phyloP scores from a whole-genome alignment of 2,888 invertebrate species.

The Doris montereyensis region DNA sequence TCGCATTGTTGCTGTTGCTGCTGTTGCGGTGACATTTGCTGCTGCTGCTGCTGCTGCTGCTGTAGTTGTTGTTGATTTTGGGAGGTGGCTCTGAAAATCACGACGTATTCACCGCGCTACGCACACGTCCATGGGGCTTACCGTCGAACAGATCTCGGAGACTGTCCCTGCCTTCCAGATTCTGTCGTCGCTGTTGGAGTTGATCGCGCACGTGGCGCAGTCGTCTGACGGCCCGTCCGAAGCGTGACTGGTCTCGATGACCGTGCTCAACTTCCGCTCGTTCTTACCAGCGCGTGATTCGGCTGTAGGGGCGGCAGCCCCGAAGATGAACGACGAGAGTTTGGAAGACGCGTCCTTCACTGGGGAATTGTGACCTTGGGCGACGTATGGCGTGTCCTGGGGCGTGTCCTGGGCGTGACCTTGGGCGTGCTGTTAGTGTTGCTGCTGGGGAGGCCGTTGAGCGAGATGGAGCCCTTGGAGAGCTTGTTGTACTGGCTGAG shows the following conservation, averaged over 20 bases:
- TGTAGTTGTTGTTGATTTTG: slow-evolving; percentile 25
- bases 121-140: slow-evolving; percentile 44
- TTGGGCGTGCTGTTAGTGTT: slow-evolving; percentile 49
- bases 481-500: slow-evolving; percentile 47
- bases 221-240: slow-evolving; percentile 41
- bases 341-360: background rate
- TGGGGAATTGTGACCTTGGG: slow-evolving; percentile 15
- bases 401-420: slow-evolving; percentile 48
- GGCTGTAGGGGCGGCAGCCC: background rate
- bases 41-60: slow-evolving; percentile 39
- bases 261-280: slow-evolving; percentile 51
- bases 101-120: slow-evolving; percentile 54
- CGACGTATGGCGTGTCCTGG: slow-evolving; percentile 44
- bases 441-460: slow-evolving; percentile 30
- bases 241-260: slow-evolving; percentile 48
- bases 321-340: too few species aligned
- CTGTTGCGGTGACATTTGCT: slow-evolving; percentile 39
- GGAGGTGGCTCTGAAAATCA: slow-evolving; percentile 46
- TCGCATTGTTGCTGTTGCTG: slow-evolving; percentile 39
- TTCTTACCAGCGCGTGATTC: slow-evolving; percentile 30
- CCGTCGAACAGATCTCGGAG: slow-evolving; percentile 44
- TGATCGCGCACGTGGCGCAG: background rate
- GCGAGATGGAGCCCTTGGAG: slow-evolving; percentile 18
- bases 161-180: slow-evolving; percentile 43
- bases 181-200: slow-evolving; percentile 1